phyloP scores from a whole-genome alignment of 2,888 invertebrate species.

The Lithophane ornitopus region DNA sequence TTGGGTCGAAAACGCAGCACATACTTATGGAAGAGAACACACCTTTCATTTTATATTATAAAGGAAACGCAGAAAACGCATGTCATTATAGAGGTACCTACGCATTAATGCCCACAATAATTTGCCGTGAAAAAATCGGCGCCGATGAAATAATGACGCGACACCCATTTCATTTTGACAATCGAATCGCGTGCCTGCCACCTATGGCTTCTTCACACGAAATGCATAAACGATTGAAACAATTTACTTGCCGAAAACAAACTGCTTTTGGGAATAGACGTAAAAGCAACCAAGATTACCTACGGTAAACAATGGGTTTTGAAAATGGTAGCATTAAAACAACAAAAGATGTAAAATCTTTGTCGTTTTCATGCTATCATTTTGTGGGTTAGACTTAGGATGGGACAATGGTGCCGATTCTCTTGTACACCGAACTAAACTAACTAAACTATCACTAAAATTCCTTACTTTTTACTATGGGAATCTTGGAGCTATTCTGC shows the following conservation, averaged over 20 bases:
- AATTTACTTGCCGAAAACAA: constrained; percentile 67
- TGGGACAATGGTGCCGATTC: too few relatives aligned
- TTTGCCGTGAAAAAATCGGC: constrained; percentile 52
- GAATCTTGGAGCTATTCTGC: too few relatives aligned
- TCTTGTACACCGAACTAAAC: too few relatives aligned
- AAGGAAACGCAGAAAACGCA: not conserved
- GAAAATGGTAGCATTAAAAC: not conserved
- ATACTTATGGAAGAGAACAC: not conserved
- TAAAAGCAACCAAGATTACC: constrained; percentile 27
- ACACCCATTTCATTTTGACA: constrained; percentile 74
- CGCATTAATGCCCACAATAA: constrained; percentile 30
- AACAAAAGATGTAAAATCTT: not conserved
- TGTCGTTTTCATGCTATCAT: not conserved
- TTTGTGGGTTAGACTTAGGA: not conserved
- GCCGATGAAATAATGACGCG: constrained; percentile 60
- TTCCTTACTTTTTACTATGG: too few relatives aligned
- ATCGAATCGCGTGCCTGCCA: constrained; percentile 78
- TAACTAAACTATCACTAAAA: too few relatives aligned
- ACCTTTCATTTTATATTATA: not conserved
- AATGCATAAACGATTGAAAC: constrained; percentile 78
- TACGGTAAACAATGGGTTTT: constrained; percentile 20
- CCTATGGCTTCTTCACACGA: constrained; percentile 79
- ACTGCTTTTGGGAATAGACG: constrained; percentile 54
- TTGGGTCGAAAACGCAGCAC: too few relatives aligned
- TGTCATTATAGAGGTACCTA: not conserved